phyloP scores from a whole-genome alignment of 2,888 invertebrate genomes.

The Falcaria lacertinaria region DNA sequence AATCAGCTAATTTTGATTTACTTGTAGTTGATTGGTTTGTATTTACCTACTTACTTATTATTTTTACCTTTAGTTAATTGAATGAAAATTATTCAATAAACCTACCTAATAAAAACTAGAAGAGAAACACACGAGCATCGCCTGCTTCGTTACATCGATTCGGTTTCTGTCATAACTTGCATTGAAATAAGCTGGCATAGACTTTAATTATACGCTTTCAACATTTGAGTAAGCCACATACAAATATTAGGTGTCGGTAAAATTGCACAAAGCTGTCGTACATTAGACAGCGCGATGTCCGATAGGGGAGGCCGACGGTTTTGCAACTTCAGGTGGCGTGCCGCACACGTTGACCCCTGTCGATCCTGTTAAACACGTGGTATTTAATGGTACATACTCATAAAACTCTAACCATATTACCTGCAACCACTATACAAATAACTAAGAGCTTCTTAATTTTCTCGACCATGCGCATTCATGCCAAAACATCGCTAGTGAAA shows the following conservation, averaged over 20 bases:
- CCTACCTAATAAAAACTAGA: too few relatives aligned
- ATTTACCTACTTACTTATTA: too few relatives aligned
- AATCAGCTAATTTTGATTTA: too few relatives aligned
- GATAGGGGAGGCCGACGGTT: slow-evolving; percentile 35
- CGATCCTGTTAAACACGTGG: slow-evolving; percentile 52
- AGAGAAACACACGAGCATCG: too few relatives aligned
- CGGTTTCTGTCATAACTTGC: slow-evolving; percentile 5
- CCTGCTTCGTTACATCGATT: slow-evolving; percentile 1
- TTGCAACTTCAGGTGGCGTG: slow-evolving; percentile 39
- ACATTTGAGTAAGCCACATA: slow-evolving; percentile 22
- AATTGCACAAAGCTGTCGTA: slow-evolving; percentile 28
- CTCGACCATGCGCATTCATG: too few relatives aligned
- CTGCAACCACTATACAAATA: too few relatives aligned
- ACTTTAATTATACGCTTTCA: slow-evolving; percentile 24
- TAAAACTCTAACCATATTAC: too few relatives aligned
- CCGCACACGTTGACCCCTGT: slow-evolving; percentile 44
- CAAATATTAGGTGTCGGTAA: slow-evolving; percentile 11
- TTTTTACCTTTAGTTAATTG: too few relatives aligned
- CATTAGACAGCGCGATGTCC: slow-evolving; percentile 25
- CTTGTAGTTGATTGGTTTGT: too few relatives aligned
- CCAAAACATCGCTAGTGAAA: too few relatives aligned
- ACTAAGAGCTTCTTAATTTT: too few relatives aligned
- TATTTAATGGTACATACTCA: slow-evolving; percentile 59
- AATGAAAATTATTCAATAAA: too few relatives aligned
- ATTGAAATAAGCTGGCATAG: slow-evolving; percentile 4